Base-by-base conservation (phyloP, 2,888 invertebrate genomes). In the Cephalotes varians region DNA sequence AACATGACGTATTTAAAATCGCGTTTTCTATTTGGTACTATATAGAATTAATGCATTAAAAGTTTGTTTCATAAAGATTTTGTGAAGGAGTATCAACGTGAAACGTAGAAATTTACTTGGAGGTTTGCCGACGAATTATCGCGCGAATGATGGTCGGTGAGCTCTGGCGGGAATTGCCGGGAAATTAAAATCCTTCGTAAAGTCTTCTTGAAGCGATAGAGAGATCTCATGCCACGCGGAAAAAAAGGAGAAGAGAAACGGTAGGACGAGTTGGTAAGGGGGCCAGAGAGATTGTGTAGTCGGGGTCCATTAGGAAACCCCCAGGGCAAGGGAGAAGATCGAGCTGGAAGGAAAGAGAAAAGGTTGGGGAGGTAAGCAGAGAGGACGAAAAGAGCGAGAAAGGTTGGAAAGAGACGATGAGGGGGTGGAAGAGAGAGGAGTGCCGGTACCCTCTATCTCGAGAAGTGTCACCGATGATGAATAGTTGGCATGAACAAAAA, bases 401-500 rank as follows among this genome's bases (percentile, higher is more conserved):
- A 74, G 72, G 65, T 62, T 76, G 60, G 82, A 64, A 80, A 40
- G 79, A 69, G 51, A 64, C 60, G 51, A 47, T 18, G 86, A 74
- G 77, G 37, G 79, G 37, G 72, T 79, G 81, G 79, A 81, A 72
- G 82, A 47, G 77, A 74, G 65, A 87, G 84, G 91, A 88, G 89
- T 90, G 89, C 86, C 86, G 86, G 88, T 83, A 89, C 91, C 91
- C 92, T 94, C 93, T 94, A 94, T 94, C 94, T 94, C 92, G 92
- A 91, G 91, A 94, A 94, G 92, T 94, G 94, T 94, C 94, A 94
- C 93, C 93, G 94, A 94, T 94, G 94, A 94, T 94, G 94, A 94
- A 94, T 94, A 94, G 94, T 94, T 94, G 94, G 93, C 93, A 94
- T 91, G 94, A 94, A 94, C 94, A 94, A 94, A 94, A 94, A 94